phyloP scores from a whole-genome alignment of 2,113 vertebrate species.

The Grus americana region DNA sequence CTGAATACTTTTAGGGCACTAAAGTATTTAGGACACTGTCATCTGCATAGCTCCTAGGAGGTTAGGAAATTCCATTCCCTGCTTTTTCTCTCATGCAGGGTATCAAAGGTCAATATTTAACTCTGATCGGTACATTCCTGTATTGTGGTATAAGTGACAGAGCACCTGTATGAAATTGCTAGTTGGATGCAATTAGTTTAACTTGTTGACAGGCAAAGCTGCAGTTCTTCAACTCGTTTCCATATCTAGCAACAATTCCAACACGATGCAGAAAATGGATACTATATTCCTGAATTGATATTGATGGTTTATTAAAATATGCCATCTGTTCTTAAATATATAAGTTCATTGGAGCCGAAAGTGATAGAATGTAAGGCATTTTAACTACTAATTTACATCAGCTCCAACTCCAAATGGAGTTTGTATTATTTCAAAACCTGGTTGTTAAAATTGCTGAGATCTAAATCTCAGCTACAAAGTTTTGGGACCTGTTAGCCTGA shows the following conservation, averaged over 20 bases:
- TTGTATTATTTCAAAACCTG: slow-evolving; percentile 78
- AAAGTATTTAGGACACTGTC: background rate
- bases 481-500: slow-evolving; percentile 77
- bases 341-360: slow-evolving; percentile 53
- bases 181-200: background rate
- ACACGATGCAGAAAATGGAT: slow-evolving; percentile 37
- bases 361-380: slow-evolving; percentile 18
- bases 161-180: background rate
- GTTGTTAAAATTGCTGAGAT: slow-evolving; percentile 81
- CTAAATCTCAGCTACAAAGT: slow-evolving; percentile 75
- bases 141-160: background rate
- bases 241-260: background rate
- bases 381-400: slow-evolving; percentile 68
- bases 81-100: background rate
- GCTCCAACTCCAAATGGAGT: slow-evolving; percentile 66
- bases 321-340: slow-evolving; percentile 37
- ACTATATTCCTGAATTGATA: slow-evolving; percentile 60
- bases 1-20: background rate
- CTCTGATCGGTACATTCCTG: background rate
- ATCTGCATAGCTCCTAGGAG: background rate
- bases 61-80: background rate
- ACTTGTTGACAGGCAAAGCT: background rate
- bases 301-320: slow-evolving; percentile 52
- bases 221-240: background rate
- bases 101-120: background rate